These are phyloP conservation scores for Takifugu rubripes DNA, from an alignment of 2,797 vertebrate genomes.

Conservation along the genomic window DNA sequence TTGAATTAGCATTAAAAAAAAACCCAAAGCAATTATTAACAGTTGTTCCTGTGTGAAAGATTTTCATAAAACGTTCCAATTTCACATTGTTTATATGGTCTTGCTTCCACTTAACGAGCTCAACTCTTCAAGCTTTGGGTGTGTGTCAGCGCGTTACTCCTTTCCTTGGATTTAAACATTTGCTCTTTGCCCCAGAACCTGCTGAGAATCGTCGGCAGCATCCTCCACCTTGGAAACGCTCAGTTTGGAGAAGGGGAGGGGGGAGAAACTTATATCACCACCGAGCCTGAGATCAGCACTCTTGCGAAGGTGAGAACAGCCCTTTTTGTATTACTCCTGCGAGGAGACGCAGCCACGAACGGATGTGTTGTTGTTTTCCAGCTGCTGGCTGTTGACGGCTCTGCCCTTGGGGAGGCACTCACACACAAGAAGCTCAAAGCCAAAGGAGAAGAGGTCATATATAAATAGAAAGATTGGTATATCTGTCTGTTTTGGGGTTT, in stretches of 20 bases:
- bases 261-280: constrained; percentile 86
- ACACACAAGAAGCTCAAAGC: constrained; percentile 96
- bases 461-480: not conserved
- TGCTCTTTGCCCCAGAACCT: constrained; percentile 77
- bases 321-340: constrained; percentile 4
- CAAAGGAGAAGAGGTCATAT: constrained; percentile 92
- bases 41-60: not conserved
- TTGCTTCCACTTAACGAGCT: not conserved
- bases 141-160: no score
- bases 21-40: no score
- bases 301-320: constrained; percentile 83
- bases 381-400: constrained; percentile 87
- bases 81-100: not conserved
- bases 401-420: constrained; percentile 82
- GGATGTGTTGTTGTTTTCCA: constrained; percentile 68
- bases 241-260: constrained; percentile 90
- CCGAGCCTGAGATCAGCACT: constrained; percentile 85
- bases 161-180: not conserved
- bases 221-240: constrained; percentile 92
- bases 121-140: not conserved
- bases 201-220: constrained; percentile 86
- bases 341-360: constrained; percentile 25
- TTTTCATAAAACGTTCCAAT: not conserved
- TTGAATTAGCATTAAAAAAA: no score
- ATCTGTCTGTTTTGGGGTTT: not conserved